These are phyloP conservation scores for Dromas ardeola DNA, from an alignment of 2,113 vertebrate genomes.

Conservation along the genomic window DNA sequence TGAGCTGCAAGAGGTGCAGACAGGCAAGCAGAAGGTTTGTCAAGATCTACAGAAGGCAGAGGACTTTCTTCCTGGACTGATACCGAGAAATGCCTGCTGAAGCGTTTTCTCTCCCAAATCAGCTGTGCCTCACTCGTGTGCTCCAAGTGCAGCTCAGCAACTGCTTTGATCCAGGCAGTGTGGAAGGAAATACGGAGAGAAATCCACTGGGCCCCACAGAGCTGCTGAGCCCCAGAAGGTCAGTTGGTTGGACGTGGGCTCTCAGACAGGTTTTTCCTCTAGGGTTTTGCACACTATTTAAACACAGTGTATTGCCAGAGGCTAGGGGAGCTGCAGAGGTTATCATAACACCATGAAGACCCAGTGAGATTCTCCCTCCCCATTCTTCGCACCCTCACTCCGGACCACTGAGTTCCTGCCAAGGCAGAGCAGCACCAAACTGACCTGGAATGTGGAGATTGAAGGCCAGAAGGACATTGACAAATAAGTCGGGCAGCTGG, in stretches of 20 bases:
- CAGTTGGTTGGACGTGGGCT: neutral
- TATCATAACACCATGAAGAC: neutral
- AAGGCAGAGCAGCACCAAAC: neutral
- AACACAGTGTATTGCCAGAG: neutral
- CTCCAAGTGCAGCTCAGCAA: neutral
- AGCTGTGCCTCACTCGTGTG: neutral
- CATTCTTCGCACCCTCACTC: neutral
- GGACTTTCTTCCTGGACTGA: neutral
- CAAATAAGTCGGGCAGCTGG: conserved; percentile 92
- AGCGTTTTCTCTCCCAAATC: neutral
- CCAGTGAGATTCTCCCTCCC: neutral
- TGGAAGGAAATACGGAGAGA: neutral
- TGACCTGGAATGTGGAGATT: conserved; percentile 93
- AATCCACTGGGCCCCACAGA: neutral
- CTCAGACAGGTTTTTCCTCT: neutral
- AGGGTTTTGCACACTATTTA: neutral
- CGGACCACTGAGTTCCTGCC: neutral
- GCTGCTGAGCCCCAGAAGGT: neutral
- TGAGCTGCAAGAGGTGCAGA: neutral
- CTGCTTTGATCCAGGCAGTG: neutral
- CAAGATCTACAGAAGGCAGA: neutral
- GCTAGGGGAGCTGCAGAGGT: neutral
- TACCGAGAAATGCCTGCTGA: neutral
- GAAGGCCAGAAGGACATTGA: conserved; percentile 93
- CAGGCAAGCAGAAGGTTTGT: neutral